Percentiles rank a stretch among this genome's conserved stretches.
Evolutionary conservation across 2,888 invertebrate genomes (phyloP).

Genomic region (Fragum sueziense): DNA sequence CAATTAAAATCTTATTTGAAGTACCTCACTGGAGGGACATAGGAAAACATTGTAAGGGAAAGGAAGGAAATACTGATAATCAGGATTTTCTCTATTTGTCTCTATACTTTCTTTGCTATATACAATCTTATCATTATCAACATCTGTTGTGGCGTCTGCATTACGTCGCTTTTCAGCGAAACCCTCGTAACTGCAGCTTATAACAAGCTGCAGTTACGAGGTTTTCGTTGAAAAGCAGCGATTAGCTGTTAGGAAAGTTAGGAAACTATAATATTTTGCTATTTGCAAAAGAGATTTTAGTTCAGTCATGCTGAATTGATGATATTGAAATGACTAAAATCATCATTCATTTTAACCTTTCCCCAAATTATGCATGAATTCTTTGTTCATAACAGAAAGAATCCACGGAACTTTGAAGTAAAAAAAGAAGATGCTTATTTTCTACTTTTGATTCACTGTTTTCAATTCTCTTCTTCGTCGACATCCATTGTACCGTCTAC

Average conservation of each 20-base stretch:
- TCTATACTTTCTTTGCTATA: background rate
- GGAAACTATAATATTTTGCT: background rate
- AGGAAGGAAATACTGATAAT: background rate
- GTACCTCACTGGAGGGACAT: background rate
- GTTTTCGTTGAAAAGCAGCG: too few relatives aligned
- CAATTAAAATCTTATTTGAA: background rate
- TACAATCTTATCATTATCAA: background rate
- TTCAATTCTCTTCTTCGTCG: background rate
- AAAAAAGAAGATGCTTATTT: background rate
- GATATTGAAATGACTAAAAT: background rate
- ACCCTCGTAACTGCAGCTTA: too few relatives aligned
- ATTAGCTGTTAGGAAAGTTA: background rate
- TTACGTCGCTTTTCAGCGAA: too few relatives aligned
- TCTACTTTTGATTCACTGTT: background rate
- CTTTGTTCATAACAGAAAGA: background rate
- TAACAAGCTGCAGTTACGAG: too few relatives aligned
- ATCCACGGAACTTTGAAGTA: background rate
- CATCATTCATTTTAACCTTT: background rate
- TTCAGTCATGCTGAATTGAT: background rate
- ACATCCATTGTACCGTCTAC: background rate
- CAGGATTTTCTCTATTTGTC: background rate
- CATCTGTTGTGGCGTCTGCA: background rate
- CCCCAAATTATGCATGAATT: background rate
- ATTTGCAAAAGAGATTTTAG: background rate
- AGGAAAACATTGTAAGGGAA: background rate